phyloP scores from a whole-genome alignment of 2,113 vertebrate genomes.

The Pterophyllum scalare region DNA sequence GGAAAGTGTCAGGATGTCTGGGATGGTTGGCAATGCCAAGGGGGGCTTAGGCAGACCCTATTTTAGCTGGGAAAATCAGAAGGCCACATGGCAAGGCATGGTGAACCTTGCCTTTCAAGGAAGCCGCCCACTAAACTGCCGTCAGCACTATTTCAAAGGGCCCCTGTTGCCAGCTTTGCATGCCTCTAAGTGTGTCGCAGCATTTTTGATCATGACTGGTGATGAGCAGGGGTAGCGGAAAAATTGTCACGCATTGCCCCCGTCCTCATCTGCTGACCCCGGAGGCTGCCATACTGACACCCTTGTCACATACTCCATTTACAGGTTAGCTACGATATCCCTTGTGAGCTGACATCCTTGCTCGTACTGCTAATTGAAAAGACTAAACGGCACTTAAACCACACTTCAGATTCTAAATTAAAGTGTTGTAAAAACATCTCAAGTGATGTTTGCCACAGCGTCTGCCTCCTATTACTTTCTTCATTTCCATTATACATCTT shows the following conservation, averaged over 20 bases:
- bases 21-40: constrained; percentile 85
- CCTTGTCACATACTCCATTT: constrained; percentile 59
- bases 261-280: constrained; percentile 52
- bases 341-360: constrained; percentile 36
- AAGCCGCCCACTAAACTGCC: constrained; percentile 76
- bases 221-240: constrained; percentile 73
- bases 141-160: constrained; percentile 84
- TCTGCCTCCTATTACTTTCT: background rate
- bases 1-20: constrained; percentile 87
- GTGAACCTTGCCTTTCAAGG: constrained; percentile 84
- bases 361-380: constrained; percentile 45
- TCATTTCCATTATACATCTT: background rate
- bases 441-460: background rate
- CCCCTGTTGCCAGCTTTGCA: constrained; percentile 71
- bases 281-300: constrained; percentile 58
- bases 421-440: background rate
- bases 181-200: constrained; percentile 74
- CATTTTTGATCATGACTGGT: constrained; percentile 78
- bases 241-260: constrained; percentile 64
- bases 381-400: constrained; percentile 13
- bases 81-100: constrained; percentile 81
- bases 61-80: constrained; percentile 87
- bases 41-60: constrained; percentile 83
- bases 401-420: constrained; percentile 15
- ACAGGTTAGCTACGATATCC: constrained; percentile 66